Evolutionary conservation across 2,888 invertebrate species (phyloP), one percentile per base, ranked within the genome.

Genomic region (Microctonus hyperodae): DNA sequence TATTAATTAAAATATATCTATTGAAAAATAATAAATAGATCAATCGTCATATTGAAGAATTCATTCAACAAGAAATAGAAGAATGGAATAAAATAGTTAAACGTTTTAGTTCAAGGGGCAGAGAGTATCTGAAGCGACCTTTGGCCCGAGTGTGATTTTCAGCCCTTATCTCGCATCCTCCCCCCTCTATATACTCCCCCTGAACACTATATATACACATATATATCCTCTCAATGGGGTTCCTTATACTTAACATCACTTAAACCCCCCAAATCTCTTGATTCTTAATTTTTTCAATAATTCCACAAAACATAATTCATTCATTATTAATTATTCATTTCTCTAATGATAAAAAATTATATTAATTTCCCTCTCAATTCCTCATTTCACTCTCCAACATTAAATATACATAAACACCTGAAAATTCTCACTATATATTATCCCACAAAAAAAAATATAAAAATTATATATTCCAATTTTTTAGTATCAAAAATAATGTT

Each of bases 41-140:
- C 3, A 28, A 28, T 28, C 3, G 28, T n/a, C n/a, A 28, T 28
- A 28, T 5, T 44, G 1, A 9, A 16, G 7, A 20, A 16, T 16
- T 44, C 6, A 4, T 16, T 20, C 2, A 3, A 5, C n/a, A 23
- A 5, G 20, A 23, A 23, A 16, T 10, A 10, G 13, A 25, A 11
- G 25, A 10, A 60, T 10, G 20, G 4, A 48, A 23, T 48, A 31
- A 48, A 40, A 56, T 56, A 20, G 23, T 60, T 44, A 48, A 48
- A 31, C 31, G 23, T 50, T 57, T 35, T 31, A 9, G 53, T 48
- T 58, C 72, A 73, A 70, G 74, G 79, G 78, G 77, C 78, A 75
- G 75, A 76, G 74, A 75, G 76, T 74, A 78, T 81, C 82, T 82
- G 82, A 77, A 73, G 58, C 77, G 76, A 82, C 79, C 80, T 81